These are phyloP conservation scores for Periophthalmodon schlosseri DNA, from an alignment of 2,113 vertebrate species.

Conservation along the genomic window DNA sequence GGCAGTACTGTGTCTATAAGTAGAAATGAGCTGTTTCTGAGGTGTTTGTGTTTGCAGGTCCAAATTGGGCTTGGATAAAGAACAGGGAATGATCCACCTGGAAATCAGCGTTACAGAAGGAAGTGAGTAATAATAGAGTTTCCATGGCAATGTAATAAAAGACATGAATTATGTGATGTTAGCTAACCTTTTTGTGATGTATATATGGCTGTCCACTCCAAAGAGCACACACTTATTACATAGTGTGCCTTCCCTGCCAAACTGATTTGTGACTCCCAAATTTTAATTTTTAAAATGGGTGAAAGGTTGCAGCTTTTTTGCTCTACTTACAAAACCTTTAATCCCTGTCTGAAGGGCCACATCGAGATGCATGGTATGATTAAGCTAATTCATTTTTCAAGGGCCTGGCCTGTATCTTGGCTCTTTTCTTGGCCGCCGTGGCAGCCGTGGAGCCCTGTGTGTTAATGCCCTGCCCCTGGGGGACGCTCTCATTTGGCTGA, in stretches of 20 bases:
- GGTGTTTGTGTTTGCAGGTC: constrained; percentile 78
- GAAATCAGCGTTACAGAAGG: constrained; percentile 85
- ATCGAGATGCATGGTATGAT: constrained; percentile 43
- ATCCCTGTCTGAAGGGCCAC: constrained; percentile 28
- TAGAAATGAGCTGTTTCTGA: constrained; percentile 1
- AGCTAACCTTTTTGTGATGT: background rate
- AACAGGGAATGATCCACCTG: constrained; percentile 88
- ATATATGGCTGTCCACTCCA: background rate
- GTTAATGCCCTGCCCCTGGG: constrained; percentile 61
- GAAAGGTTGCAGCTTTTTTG: constrained; percentile 14
- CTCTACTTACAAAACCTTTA: background rate
- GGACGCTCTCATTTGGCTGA: constrained; percentile 63
- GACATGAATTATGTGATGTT: background rate
- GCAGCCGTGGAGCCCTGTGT: constrained; percentile 35
- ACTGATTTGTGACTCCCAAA: constrained; percentile 4
- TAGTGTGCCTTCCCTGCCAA: background rate
- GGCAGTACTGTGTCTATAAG: background rate
- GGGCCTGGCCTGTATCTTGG: constrained; percentile 42
- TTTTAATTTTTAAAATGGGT: background rate
- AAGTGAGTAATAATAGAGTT: constrained; percentile 79
- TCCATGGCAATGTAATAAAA: background rate
- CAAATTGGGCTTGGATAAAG: constrained; percentile 84
- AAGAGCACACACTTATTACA: background rate
- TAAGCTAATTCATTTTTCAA: constrained; percentile 59
- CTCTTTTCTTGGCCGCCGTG: constrained; percentile 43